Evolutionary conservation across 2,888 invertebrate species (phyloP).

Genomic region (Caenorhabditis virilis): DNA sequence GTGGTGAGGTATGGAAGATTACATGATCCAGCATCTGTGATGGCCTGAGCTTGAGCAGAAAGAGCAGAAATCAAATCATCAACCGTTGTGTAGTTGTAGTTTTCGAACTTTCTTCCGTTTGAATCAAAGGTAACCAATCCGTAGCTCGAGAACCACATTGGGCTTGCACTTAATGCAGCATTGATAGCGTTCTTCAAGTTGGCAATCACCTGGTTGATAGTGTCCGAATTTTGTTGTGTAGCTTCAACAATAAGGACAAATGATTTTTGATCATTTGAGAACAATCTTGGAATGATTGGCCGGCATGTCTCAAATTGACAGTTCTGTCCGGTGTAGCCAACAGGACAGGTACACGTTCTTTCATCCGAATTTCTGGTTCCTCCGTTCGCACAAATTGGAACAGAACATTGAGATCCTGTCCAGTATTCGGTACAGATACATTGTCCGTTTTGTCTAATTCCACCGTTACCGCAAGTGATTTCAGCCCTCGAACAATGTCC

Average conservation of each 20-base stretch:
- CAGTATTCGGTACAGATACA: conserved; percentile 58
- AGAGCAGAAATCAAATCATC: conserved; percentile 27
- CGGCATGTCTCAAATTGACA: conserved; percentile 46
- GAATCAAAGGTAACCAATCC: conserved; percentile 51
- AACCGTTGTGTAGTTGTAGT: conserved; percentile 23
- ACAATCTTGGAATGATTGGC: conserved; percentile 17
- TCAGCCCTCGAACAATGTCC: conserved; percentile 38
- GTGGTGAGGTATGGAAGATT: conserved; percentile 26
- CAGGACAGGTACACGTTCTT: conserved; percentile 43
- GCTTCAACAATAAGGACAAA: conserved; percentile 45
- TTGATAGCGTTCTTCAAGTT: conserved; percentile 30
- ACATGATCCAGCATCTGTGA: conserved; percentile 35
- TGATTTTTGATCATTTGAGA: conserved; percentile 40
- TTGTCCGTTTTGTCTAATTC: conserved; percentile 49
- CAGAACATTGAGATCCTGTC: conserved; percentile 45
- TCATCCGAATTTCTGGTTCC: conserved; percentile 46
- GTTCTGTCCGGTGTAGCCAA: conserved; percentile 45
- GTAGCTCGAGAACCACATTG: conserved; percentile 47
- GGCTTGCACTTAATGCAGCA: conserved; percentile 11
- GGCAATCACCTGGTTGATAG: conserved; percentile 28
- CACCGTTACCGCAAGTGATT: conserved; percentile 52
- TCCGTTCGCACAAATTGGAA: conserved; percentile 56
- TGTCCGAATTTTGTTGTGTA: conserved; percentile 30
- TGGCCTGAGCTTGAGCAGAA: conserved; percentile 10
- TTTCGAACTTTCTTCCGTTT: conserved; percentile 32